These are phyloP conservation scores for Yponomeuta malinellus DNA, from an alignment of 2,888 invertebrate genomes.

Conservation along the genomic window DNA sequence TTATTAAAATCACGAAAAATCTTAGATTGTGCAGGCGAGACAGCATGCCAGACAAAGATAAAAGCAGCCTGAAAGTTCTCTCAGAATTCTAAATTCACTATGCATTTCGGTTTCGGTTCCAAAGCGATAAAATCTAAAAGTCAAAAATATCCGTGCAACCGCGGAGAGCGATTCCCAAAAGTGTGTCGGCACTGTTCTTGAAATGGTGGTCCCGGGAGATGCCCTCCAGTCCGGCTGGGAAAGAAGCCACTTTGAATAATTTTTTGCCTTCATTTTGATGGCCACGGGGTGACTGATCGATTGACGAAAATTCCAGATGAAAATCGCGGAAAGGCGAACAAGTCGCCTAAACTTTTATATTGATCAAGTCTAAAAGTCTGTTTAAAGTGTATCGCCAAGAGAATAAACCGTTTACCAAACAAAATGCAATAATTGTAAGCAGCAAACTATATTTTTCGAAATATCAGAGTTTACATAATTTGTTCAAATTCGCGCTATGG, in stretches of 20 bases:
- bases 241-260: slow-evolving; percentile 4
- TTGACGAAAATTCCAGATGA: not conserved
- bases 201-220: slow-evolving; percentile 13
- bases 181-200: slow-evolving; percentile 16
- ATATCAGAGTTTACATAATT: no score
- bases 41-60: no score
- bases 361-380: no score
- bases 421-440: no score
- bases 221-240: not conserved
- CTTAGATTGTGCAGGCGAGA: no score
- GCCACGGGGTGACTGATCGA: not conserved
- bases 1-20: no score
- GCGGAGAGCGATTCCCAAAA: slow-evolving; percentile 20
- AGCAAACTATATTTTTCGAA: no score
- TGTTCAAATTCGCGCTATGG: no score
- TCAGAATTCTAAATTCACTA: not conserved
- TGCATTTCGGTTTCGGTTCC: not conserved
- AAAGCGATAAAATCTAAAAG: slow-evolving; percentile 37
- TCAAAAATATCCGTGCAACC: slow-evolving; percentile 19
- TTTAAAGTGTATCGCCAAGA: no score
- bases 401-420: no score
- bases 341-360: no score
- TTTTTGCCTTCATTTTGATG: not conserved
- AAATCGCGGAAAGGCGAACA: not conserved
- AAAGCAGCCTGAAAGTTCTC: no score